Base-by-base conservation (phyloP, 2,113 vertebrate genomes). In the Prunella himalayana region DNA sequence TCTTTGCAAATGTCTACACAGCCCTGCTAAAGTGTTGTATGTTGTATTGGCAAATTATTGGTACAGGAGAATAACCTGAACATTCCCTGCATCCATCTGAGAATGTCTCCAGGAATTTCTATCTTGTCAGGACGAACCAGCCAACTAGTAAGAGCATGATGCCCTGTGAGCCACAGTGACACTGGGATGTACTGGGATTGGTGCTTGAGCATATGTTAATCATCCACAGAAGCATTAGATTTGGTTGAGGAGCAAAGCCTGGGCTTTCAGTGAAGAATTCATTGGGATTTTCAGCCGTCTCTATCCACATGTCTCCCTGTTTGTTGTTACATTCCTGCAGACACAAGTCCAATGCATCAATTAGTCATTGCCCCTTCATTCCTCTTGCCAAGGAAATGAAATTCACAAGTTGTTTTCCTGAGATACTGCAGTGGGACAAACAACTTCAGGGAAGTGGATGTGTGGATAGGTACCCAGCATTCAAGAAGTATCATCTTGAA, bases 261-360 rank as follows among this genome's bases (percentile, higher is more conserved):
- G 54, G 24, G 16, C 86, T 77, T 83, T 83, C 2, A 1, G 21
- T 61, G 23, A 44, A 68, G 14, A 42, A 39, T 70, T 76, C 21
- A n/a, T 44, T 27, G 27, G 35, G 11, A 9, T 6, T 2, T 65
- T 82, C 28, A 73, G 15, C 10, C 4, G 1, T 69, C 76, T 93
- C 44, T 76, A 13, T 53, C 15, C 27, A 25, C 0, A 0, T 45
- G 23, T 69, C 9, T 24, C 22, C 13, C 5, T 6, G 0, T 33
- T 78, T 72, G 25, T 23, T 3, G 2, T 27, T 49, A 3, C 2
- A 1, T 4, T 60, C 21, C 28, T 6, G 2, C 28, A 64, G 66
- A 42, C 15, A n/a, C 24, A 47, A 65, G 3, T 37, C 24, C 30
- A 59, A 44, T 54, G 33, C 44, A 65, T 20, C 44, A 61, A 4